Evolutionary conservation across 30 jellyfish, hydroid and myxozoan genomes (phyloP).

Genomic region (Turritopsis rubra): DNA sequence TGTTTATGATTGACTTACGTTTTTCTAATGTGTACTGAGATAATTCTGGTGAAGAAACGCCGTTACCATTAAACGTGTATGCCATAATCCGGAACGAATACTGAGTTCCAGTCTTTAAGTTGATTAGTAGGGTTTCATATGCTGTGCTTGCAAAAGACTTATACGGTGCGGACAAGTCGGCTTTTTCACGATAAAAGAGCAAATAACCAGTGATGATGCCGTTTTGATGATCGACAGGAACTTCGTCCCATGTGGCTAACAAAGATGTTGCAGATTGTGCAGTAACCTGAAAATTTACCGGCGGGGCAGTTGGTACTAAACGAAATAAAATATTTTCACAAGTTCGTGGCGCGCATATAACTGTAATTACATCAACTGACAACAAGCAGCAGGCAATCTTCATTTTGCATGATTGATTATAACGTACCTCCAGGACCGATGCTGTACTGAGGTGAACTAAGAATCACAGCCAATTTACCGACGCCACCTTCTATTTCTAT

Average conservation of each 20-base stretch:
- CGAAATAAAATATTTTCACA: neutral
- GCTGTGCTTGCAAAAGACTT: conserved; percentile 18
- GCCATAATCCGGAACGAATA: conserved; percentile 53
- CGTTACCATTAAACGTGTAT: conserved; percentile 56
- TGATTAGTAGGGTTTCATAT: conserved; percentile 24
- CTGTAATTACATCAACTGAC: no score
- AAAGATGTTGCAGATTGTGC: conserved; percentile 11
- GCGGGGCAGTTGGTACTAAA: conserved; percentile 62
- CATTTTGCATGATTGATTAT: no score
- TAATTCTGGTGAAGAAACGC: conserved; percentile 43
- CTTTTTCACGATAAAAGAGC: conserved; percentile 42
- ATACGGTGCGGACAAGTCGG: neutral
- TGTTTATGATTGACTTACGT: conserved; percentile 16
- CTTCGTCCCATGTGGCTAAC: neutral
- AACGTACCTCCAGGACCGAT: conserved; percentile 25
- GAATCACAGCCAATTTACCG: conserved; percentile 12
- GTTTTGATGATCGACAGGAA: neutral
- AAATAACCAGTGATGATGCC: conserved; percentile 45
- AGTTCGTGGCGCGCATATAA: no score
- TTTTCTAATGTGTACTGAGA: conserved; percentile 28
- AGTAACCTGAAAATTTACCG: conserved; percentile 34
- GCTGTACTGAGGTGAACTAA: neutral
- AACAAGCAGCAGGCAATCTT: no score
- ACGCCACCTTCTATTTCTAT: conserved; percentile 12
- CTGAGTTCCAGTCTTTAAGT: conserved; percentile 37